A percentile compares a stretch with the other conserved stretches of the same genome.
Conservation (phyloP, 2,797 vertebrate genomes). For the Crenichthys baileyi region DNA sequence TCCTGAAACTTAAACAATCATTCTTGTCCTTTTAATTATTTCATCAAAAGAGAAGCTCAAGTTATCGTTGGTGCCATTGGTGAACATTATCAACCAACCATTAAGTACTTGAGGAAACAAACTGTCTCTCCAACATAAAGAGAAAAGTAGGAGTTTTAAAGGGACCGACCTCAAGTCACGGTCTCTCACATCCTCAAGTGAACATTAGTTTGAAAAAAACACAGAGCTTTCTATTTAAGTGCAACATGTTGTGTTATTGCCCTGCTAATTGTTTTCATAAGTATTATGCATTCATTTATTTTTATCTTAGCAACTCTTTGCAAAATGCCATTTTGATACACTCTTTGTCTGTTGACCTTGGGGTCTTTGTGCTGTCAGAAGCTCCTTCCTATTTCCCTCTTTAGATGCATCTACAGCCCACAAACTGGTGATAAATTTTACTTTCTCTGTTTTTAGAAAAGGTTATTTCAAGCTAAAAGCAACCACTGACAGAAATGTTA, state of each 20-base stretch:
- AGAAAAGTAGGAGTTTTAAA: neutral
- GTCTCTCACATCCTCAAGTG: neutral
- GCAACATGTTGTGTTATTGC: neutral
- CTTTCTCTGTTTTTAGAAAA: neutral
- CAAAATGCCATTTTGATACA: neutral
- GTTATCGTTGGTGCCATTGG: conserved; percentile 11
- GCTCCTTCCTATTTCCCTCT: conserved; percentile 4
- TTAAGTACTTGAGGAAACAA: conserved; percentile 21
- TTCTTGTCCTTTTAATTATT: conserved; percentile 1
- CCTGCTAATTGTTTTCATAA: neutral
- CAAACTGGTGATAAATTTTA: neutral
- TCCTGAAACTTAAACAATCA: neutral
- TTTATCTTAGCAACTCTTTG: conserved; percentile 12
- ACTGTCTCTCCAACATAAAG: neutral
- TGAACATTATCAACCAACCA: conserved; percentile 31
- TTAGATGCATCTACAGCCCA: neutral
- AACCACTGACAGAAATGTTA: neutral
- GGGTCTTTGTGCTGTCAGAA: neutral
- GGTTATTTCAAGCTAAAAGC: neutral
- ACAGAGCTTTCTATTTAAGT: neutral
- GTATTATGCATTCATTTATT: conserved; percentile 11
- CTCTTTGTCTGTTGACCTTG: conserved; percentile 19
- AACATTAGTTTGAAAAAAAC: neutral
- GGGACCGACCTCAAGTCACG: neutral
- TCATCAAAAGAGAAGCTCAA: neutral